phyloP scores from a whole-genome alignment of 2,113 vertebrate species.

The Anseranas semipalmata region DNA sequence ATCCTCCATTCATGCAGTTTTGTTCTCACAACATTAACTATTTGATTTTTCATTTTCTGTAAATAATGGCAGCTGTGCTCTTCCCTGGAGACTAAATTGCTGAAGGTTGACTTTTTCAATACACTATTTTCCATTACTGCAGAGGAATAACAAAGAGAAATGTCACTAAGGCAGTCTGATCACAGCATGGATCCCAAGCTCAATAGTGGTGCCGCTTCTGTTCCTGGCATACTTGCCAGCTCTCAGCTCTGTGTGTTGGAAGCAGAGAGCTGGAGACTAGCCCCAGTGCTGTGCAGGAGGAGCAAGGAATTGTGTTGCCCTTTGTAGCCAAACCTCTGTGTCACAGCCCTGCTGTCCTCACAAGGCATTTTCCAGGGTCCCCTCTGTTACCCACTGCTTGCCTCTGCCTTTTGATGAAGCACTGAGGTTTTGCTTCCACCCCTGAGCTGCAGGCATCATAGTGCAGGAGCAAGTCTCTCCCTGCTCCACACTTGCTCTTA shows the following conservation, averaged over 20 bases:
- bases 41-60: constrained; percentile 63
- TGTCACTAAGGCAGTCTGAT: neutral
- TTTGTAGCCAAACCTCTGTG: neutral
- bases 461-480: neutral
- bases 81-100: neutral
- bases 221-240: neutral
- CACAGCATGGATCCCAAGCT: neutral
- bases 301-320: neutral
- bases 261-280: neutral
- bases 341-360: neutral
- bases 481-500: neutral
- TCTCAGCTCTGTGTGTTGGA: neutral
- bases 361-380: neutral
- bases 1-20: neutral
- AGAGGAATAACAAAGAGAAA: neutral
- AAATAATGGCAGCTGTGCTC: constrained; percentile 51
- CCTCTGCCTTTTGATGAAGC: neutral
- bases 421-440: neutral
- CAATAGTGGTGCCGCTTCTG: neutral
- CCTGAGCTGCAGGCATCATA: neutral
- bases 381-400: neutral
- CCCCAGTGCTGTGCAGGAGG: neutral
- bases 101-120: constrained; percentile 22
- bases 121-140: neutral
- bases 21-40: constrained; percentile 49